Percentiles rank a stretch among this genome's conserved stretches.
Evolutionary conservation across 2,888 invertebrate species (phyloP).

Genomic region (Psylliodes chrysocephalus): DNA sequence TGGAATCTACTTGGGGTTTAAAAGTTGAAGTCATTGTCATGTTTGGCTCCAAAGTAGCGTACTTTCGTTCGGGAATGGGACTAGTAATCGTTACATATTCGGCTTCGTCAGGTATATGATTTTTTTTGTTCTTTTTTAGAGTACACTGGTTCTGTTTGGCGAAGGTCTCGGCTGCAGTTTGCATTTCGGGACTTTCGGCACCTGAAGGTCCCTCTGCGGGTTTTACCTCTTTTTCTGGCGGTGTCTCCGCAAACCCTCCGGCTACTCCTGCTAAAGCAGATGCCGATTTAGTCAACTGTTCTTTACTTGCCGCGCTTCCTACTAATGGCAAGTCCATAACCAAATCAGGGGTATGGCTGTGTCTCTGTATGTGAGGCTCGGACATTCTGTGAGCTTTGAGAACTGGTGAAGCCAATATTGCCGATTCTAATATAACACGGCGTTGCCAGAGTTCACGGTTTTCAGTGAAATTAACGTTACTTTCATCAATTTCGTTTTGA

Average conservation of each 20-base stretch:
- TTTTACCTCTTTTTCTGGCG: slow-evolving; percentile 53
- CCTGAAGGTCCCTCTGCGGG: slow-evolving; percentile 39
- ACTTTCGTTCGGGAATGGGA: slow-evolving; percentile 59
- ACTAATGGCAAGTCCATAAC: slow-evolving; percentile 84
- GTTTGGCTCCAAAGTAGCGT: slow-evolving; percentile 55
- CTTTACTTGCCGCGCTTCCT: slow-evolving; percentile 60
- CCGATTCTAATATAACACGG: slow-evolving; percentile 68
- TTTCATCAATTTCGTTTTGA: slow-evolving; percentile 57
- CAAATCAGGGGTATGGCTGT: slow-evolving; percentile 79
- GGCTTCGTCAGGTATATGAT: slow-evolving; percentile 54
- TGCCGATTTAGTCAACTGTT: slow-evolving; percentile 59
- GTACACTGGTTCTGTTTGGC: slow-evolving; percentile 84
- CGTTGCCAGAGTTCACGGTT: slow-evolving; percentile 73
- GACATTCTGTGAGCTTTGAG: slow-evolving; percentile 61
- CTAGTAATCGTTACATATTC: slow-evolving; percentile 57
- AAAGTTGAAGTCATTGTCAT: slow-evolving; percentile 62
- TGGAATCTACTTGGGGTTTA: slow-evolving; percentile 81
- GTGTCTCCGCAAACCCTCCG: slow-evolving; percentile 59
- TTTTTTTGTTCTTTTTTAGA: slow-evolving; percentile 75
- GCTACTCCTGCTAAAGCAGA: slow-evolving; percentile 43
- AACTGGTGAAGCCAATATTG: slow-evolving; percentile 52
- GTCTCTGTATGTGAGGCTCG: slow-evolving; percentile 60
- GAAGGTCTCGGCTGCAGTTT: slow-evolving; percentile 80
- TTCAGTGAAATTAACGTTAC: slow-evolving; percentile 64
- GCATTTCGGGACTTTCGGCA: slow-evolving; percentile 70